These are phyloP conservation scores for Cygnus olor DNA, from an alignment of 2,797 vertebrate species.

Conservation along the genomic window DNA sequence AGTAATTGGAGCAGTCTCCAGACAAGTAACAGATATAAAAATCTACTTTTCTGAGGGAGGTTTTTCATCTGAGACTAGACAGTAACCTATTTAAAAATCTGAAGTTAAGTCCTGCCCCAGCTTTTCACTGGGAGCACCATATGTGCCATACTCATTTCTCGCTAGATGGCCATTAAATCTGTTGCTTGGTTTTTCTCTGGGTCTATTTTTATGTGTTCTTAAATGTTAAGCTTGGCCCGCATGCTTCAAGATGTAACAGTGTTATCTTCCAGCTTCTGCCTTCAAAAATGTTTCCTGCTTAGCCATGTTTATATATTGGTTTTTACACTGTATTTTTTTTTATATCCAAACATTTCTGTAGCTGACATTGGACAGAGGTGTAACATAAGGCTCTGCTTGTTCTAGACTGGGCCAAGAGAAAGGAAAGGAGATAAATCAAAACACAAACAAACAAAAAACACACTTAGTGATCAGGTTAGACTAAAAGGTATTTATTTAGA, in stretches of 20 bases:
- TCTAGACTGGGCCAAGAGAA: neutral
- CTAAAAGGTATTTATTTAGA: conserved; percentile 81
- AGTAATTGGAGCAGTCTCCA: neutral
- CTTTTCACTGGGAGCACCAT: neutral
- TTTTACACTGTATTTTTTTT: neutral
- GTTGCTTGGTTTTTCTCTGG: neutral
- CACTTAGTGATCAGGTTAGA: conserved; percentile 6
- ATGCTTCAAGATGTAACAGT: neutral
- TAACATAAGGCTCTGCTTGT: neutral
- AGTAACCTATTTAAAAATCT: neutral
- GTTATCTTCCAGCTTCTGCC: neutral
- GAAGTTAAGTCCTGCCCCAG: neutral
- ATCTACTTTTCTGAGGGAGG: neutral
- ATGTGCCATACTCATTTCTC: neutral
- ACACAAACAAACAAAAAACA: neutral
- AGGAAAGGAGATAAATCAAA: neutral
- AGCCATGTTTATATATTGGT: neutral
- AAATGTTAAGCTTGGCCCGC: neutral
- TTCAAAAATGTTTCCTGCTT: neutral
- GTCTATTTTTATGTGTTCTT: neutral
- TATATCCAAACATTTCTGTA: neutral
- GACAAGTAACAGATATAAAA: neutral
- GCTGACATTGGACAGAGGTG: neutral
- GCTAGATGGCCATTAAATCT: neutral
- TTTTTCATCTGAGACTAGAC: neutral